These are phyloP conservation scores for Benthosema pterotum DNA, from an alignment of 2,797 vertebrate species.

Conservation along the genomic window DNA sequence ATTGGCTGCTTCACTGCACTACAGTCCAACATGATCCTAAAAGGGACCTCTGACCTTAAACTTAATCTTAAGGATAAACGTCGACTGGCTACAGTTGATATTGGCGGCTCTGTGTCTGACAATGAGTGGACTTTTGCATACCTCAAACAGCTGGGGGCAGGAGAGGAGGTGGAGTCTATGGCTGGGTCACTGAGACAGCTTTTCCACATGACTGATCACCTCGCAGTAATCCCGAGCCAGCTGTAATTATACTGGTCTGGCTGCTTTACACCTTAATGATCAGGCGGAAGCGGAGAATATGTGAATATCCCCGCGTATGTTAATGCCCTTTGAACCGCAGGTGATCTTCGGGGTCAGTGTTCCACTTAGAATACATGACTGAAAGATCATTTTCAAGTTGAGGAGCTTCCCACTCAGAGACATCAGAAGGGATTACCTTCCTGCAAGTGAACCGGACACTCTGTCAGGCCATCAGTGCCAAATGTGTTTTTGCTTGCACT, in stretches of 20 bases:
- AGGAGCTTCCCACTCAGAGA: conserved; percentile 4
- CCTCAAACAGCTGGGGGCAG: conserved; percentile 40
- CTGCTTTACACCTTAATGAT: conserved; percentile 29
- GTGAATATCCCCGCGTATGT: conserved; percentile 21
- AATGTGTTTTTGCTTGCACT: not conserved
- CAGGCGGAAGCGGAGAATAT: conserved; percentile 23
- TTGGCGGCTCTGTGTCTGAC: conserved; percentile 16
- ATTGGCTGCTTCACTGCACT: conserved; percentile 16
- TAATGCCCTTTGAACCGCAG: conserved; percentile 31
- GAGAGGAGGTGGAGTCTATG: too few species aligned
- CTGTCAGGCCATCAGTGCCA: too few species aligned
- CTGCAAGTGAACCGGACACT: not conserved
- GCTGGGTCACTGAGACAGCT: conserved; percentile 39
- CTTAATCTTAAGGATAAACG: conserved; percentile 10
- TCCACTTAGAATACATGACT: conserved; percentile 19
- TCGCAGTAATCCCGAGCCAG: conserved; percentile 43
- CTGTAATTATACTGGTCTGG: conserved; percentile 14
- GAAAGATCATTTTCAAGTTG: conserved; percentile 20
- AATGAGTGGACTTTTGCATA: conserved; percentile 19
- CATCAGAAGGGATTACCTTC: conserved; percentile 7
- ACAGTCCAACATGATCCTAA: conserved; percentile 23
- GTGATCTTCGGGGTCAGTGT: conserved; percentile 26
- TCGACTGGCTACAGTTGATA: conserved; percentile 20
- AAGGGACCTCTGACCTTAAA: conserved; percentile 14
- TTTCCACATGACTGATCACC: conserved; percentile 63